Conservation (phyloP, 2,113 vertebrate genomes). For the Heterotilapia buettikoferi region DNA sequence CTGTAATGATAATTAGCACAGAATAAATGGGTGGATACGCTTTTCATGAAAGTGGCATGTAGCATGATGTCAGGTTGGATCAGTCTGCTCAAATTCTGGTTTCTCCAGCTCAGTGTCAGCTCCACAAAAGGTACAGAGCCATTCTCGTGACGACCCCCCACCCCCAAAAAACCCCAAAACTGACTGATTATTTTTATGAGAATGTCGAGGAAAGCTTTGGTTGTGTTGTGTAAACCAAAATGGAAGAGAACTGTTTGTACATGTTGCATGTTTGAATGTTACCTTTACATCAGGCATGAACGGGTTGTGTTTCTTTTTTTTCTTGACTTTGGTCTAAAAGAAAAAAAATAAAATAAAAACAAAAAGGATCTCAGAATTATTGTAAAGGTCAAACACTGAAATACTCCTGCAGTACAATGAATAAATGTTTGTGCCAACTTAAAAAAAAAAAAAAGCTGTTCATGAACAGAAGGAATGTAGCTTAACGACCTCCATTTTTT, state of each 20-base stretch:
- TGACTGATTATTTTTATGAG: background rate
- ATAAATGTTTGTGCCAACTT: background rate
- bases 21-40: background rate
- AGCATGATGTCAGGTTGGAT: background rate
- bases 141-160: accelerated
- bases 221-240: background rate
- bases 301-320: slow-evolving; percentile 46
- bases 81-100: background rate
- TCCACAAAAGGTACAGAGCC: background rate
- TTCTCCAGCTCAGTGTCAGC: background rate
- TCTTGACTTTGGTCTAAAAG: slow-evolving; percentile 47
- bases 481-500: slow-evolving; percentile 1
- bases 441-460: background rate
- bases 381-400: background rate
- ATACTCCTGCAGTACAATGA: background rate
- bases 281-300: slow-evolving; percentile 63
- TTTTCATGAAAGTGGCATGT: background rate
- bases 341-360: background rate
- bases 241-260: background rate
- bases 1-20: background rate
- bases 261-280: background rate
- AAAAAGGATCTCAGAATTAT: background rate
- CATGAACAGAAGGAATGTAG: background rate
- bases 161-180: background rate
- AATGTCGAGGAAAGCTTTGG: background rate